These are phyloP conservation scores for Ephydatia muelleri DNA, from an alignment of 37 sponge, comb jelly and placozoan genomes.

Conservation along the genomic window DNA sequence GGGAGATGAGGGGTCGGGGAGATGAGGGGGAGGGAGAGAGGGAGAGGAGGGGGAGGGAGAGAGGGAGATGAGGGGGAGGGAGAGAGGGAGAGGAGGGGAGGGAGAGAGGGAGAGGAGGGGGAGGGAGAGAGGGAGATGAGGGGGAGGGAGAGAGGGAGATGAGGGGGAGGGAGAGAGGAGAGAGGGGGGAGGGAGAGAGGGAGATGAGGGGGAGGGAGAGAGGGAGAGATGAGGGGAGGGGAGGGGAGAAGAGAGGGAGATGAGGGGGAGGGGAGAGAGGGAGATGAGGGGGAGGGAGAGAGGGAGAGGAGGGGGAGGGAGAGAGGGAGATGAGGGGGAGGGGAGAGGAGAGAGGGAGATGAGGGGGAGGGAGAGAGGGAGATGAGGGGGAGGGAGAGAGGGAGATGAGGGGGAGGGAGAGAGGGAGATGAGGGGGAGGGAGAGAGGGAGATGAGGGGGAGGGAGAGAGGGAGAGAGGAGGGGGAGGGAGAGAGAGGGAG, in stretches of 20 bases:
- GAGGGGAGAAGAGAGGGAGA: not conserved
- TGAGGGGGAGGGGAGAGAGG: conserved; percentile 3
- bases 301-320: not conserved
- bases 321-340: not conserved
- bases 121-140: not conserved
- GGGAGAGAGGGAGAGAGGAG: not conserved
- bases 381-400: conserved; percentile 1
- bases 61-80: not conserved
- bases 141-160: not conserved
- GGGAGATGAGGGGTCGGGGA: not conserved
- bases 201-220: not conserved
- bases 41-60: not conserved
- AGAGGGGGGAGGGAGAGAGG: not conserved
- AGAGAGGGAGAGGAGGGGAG: not conserved
- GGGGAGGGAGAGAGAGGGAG: not conserved
- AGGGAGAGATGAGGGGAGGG: not conserved
- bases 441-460: not conserved
- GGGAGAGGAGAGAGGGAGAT: not conserved
- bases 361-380: no score
- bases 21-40: not conserved
- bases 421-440: conserved; percentile 14
- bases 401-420: conserved; percentile 22
- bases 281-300: not conserved
- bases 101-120: not conserved
- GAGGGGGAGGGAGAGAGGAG: not conserved